Evolutionary conservation across 2,113 vertebrate species (phyloP), one percentile per base, ranked within the genome.

Genomic region (Ailuropoda melanoleuca): DNA sequence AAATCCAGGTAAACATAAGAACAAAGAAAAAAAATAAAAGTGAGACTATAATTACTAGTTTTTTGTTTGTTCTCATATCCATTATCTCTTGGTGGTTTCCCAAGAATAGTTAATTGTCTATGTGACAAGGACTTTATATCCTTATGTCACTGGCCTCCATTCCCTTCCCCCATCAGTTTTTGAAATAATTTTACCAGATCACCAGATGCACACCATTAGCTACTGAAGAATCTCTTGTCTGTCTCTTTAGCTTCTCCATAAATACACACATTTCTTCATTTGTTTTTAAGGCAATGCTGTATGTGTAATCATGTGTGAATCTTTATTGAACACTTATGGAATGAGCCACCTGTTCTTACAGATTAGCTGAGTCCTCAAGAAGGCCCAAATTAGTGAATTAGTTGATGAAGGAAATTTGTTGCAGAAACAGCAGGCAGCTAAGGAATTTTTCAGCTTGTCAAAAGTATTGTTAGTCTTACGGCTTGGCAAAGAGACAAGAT

Each of bases 331-430:
- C 96, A 96, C 97, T 98, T 96, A 96, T 75, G 97, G 97, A 84
- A 98, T 89, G 96, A 96, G 97, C 97, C 97, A 98, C 97, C 97
- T 98, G 98, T 96, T 98, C 98, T 96, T 96, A 95, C 92, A 98
- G 97, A 98, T 98, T 97, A 97, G 92, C 97, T 88, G 93, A 90
- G 94, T 97, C 97, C 96, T 96, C 58, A 90, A 97, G 97, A 97
- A 98, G 95, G 23, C 89, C 92, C 87, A 97, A 92, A 98, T 96
- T 97, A 97, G 97, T 96, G 97, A 93, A 97, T 97, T 98, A 97
- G 96, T 97, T 97, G 97, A 97, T 98, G 95, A 97, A 98, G 93
- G 95, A 97, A 97, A 97, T 97, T 96, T 96, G 95, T 97, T 96
- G 96, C n/a, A 3, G 90, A 97, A 93, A 92, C 90, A 97, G 97